phyloP scores from a whole-genome alignment of 2,113 vertebrate genomes.

The Brachyhypopomus gauderio region DNA sequence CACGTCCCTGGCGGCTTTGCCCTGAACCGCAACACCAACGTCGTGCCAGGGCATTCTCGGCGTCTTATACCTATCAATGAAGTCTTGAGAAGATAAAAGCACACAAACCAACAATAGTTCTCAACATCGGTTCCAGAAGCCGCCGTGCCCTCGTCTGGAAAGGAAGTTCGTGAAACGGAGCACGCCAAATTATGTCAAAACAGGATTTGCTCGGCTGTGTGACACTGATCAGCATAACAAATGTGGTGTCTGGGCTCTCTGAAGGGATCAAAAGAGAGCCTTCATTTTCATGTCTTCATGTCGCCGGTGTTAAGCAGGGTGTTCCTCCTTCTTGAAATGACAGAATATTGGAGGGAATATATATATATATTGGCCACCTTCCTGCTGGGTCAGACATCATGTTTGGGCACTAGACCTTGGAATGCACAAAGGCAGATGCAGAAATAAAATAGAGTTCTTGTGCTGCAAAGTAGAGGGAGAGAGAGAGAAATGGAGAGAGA shows the following conservation, averaged over 20 bases:
- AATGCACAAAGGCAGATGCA: slow-evolving; percentile 53
- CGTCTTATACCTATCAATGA: slow-evolving; percentile 55
- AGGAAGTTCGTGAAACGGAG: slow-evolving; percentile 12
- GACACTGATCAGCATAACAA: slow-evolving; percentile 16
- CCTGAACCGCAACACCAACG: slow-evolving; percentile 48
- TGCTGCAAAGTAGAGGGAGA: too few relatives aligned
- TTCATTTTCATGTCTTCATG: slow-evolving; percentile 59
- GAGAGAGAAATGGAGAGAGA: slow-evolving; percentile 44
- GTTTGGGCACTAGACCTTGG: slow-evolving; percentile 48
- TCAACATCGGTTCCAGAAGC: slow-evolving; percentile 27
- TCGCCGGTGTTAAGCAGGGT: neutral
- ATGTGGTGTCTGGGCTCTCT: slow-evolving; percentile 1
- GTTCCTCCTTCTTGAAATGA: slow-evolving; percentile 38
- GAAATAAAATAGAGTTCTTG: slow-evolving; percentile 39
- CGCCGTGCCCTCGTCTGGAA: slow-evolving; percentile 36
- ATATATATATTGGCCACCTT: slow-evolving; percentile 9
- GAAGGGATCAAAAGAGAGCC: slow-evolving; percentile 55
- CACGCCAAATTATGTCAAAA: slow-evolving; percentile 50
- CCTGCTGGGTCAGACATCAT: slow-evolving; percentile 51
- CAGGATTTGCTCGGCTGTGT: slow-evolving; percentile 8
- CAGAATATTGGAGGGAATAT: slow-evolving; percentile 59
- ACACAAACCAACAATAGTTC: slow-evolving; percentile 43
- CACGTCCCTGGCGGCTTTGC: slow-evolving; percentile 46
- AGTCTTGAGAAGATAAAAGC: slow-evolving; percentile 52
- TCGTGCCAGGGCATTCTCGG: slow-evolving; percentile 60